Evolutionary conservation across 1,140 invertebrate genomes (phyloP).

Genomic region (Tetramorium alpestre): DNA sequence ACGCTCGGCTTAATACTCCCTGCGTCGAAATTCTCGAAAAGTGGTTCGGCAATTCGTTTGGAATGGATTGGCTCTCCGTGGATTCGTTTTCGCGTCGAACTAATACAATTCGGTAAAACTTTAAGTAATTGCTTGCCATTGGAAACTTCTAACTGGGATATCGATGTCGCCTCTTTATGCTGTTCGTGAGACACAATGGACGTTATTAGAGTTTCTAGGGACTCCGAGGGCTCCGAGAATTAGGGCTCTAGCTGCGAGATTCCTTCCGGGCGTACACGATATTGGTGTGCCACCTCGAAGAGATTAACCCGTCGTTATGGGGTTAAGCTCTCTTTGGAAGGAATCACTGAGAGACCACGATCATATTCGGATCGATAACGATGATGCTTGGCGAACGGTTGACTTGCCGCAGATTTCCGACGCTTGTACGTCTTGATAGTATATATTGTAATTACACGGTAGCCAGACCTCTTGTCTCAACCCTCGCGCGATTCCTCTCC

Average conservation of each 20-base stretch:
- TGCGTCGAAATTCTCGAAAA: constrained; percentile 32
- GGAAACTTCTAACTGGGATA: constrained; percentile 33
- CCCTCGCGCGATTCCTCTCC: constrained; percentile 1
- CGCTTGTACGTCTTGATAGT: constrained; percentile 67
- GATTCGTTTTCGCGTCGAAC: constrained; percentile 11
- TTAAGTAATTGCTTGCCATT: constrained; percentile 38
- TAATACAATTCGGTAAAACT: constrained; percentile 51
- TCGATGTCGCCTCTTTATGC: constrained; percentile 48
- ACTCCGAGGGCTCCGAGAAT: constrained; percentile 22
- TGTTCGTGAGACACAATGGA: not conserved
- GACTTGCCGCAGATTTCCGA: constrained; percentile 71
- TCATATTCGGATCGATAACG: constrained; percentile 41
- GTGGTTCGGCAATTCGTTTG: constrained; percentile 29
- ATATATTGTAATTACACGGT: constrained; percentile 78
- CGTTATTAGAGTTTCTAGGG: constrained; percentile 42
- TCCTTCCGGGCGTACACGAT: constrained; percentile 15
- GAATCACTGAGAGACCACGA: constrained; percentile 28
- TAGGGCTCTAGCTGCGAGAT: constrained; percentile 7
- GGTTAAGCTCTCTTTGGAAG: constrained; percentile 45
- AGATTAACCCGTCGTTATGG: constrained; percentile 78
- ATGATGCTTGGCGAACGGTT: constrained; percentile 47
- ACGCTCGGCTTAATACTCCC: constrained; percentile 35
- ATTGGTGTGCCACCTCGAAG: constrained; percentile 69
- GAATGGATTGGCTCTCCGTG: constrained; percentile 43
- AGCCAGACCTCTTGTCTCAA: constrained; percentile 59